A percentile compares a stretch with the other conserved stretches of the same genome.
Evolutionary conservation across 2,888 invertebrate genomes (phyloP).

Genomic region (Rugalucina vietnamica): DNA sequence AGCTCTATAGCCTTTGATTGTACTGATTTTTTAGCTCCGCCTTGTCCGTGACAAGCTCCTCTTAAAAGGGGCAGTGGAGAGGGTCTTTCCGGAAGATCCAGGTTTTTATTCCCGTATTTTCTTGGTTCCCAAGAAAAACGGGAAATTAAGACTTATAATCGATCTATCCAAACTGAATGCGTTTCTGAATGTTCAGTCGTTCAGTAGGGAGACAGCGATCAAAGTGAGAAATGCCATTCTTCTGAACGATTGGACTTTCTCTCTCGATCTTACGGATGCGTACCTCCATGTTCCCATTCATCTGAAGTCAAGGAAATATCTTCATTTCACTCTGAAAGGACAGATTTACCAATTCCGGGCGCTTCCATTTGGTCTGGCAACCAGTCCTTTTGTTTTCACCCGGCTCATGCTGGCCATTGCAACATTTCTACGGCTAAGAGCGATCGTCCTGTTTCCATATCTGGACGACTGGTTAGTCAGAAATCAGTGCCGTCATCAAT

Average conservation of each 20-base stretch:
- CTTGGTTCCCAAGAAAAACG: constrained; percentile 10
- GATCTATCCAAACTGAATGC: constrained; percentile 3
- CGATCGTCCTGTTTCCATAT: background rate
- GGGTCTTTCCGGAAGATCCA: background rate
- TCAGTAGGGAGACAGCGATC: background rate
- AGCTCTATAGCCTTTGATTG: too few relatives aligned
- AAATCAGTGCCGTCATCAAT: background rate
- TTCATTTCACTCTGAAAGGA: background rate
- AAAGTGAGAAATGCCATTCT: background rate
- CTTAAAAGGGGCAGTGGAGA: background rate
- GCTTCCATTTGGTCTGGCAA: background rate
- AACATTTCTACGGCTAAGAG: background rate
- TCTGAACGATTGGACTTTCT: background rate
- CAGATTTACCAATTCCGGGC: background rate
- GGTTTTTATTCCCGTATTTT: background rate
- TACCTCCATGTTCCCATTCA: constrained; percentile 2
- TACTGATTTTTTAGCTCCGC: too few relatives aligned
- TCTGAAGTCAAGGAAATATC: too few relatives aligned
- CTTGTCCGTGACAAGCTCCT: too few relatives aligned
- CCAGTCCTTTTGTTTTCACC: background rate
- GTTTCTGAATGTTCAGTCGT: background rate
- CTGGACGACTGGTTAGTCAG: background rate
- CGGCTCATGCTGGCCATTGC: background rate
- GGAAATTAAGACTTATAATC: background rate
- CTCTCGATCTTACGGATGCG: background rate